Conservation (phyloP, 2,888 invertebrate genomes). For the Priocnemis perturbator region DNA sequence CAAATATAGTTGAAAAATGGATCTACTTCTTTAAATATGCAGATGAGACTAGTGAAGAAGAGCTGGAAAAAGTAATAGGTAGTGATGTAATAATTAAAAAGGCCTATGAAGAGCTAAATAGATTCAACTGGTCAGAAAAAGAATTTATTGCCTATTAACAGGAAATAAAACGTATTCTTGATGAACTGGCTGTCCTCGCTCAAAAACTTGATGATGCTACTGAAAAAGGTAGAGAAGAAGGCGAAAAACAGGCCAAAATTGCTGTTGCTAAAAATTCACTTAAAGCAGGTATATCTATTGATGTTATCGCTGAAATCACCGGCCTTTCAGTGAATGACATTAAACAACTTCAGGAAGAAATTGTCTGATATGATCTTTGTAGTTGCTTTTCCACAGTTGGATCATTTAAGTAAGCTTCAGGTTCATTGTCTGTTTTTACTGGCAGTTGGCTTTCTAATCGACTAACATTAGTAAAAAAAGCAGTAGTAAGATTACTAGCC, state of each 20-base stretch:
- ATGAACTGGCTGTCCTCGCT: constrained; percentile 33
- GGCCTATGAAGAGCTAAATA: constrained; percentile 39
- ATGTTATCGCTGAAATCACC: constrained; percentile 29
- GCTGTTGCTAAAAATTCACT: constrained; percentile 28
- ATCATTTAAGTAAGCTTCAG: constrained; percentile 13
- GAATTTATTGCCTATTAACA: constrained; percentile 31
- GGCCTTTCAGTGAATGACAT: constrained; percentile 32
- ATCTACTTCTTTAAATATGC: constrained; percentile 54
- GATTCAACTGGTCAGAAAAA: constrained; percentile 37
- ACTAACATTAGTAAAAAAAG: constrained; percentile 10
- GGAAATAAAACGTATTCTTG: constrained; percentile 30
- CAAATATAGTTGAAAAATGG: constrained; percentile 54
- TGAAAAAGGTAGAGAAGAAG: constrained; percentile 18
- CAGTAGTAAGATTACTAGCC: constrained; percentile 8
- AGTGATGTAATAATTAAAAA: constrained; percentile 39
- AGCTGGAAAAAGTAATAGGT: constrained; percentile 40
- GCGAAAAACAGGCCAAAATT: constrained; percentile 27
- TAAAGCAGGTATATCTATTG: constrained; percentile 29
- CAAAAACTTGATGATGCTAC: constrained; percentile 37
- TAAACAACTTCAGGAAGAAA: constrained; percentile 25
- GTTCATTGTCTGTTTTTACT: constrained; percentile 11
- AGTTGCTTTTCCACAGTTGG: constrained; percentile 6
- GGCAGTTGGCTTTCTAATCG: constrained; percentile 13
- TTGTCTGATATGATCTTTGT: constrained; percentile 4
- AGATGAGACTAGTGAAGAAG: constrained; percentile 54